Conservation (phyloP, 2,888 invertebrate species). For the Notocelia uddmanniana region DNA sequence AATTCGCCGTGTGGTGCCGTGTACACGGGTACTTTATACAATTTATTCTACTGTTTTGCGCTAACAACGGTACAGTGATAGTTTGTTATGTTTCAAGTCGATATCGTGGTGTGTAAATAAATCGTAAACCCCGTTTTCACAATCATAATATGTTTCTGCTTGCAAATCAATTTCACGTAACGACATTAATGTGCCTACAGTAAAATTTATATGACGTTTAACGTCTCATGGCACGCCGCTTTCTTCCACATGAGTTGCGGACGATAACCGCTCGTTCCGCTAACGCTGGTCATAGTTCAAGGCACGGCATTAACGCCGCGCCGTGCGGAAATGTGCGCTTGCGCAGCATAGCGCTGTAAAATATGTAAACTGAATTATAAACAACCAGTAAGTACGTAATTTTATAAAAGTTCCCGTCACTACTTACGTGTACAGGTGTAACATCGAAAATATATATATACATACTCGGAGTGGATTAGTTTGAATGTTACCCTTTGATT, state of each 20-base stretch:
- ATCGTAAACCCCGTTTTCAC: conserved; percentile 86
- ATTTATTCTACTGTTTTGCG: conserved; percentile 52
- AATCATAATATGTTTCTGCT: conserved; percentile 86
- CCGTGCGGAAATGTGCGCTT: conserved; percentile 17
- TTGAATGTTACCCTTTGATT: neutral
- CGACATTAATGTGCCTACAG: conserved; percentile 85
- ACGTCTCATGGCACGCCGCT: conserved; percentile 76
- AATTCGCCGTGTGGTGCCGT: conserved; percentile 37
- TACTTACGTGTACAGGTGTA: too few species aligned
- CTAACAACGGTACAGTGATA: conserved; percentile 70
- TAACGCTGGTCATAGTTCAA: conserved; percentile 65
- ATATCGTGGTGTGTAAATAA: conserved; percentile 83
- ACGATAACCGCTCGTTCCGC: conserved; percentile 66
- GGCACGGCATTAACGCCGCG: conserved; percentile 41
- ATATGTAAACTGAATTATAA: neutral
- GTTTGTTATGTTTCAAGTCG: conserved; percentile 76
- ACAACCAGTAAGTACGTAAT: neutral
- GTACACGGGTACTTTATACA: conserved; percentile 37
- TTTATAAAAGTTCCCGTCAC: too few species aligned
- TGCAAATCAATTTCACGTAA: conserved; percentile 86
- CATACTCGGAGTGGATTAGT: neutral
- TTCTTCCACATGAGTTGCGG: conserved; percentile 72
- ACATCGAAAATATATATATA: too few species aligned
- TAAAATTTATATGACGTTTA: conserved; percentile 84
- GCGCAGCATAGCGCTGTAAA: neutral